A percentile compares a stretch with the other conserved stretches of the same genome.
phyloP scores from a whole-genome alignment of 2,113 vertebrate species.

The Platysternon megacephalum region DNA sequence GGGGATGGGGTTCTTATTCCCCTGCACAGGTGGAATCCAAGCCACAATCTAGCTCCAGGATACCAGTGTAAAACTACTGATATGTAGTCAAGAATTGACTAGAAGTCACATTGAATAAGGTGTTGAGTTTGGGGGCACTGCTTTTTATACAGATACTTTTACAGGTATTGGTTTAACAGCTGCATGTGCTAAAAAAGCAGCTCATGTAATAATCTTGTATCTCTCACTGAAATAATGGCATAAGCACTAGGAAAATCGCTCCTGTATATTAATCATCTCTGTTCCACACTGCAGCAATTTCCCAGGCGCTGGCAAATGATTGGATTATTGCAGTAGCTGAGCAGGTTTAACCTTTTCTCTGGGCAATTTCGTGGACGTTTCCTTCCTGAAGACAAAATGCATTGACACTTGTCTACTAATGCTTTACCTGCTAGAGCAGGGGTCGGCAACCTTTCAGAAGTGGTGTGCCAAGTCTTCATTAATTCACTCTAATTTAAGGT shows the following conservation, averaged over 20 bases:
- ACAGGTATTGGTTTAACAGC: background rate
- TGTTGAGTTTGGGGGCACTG: background rate
- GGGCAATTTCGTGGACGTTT: background rate
- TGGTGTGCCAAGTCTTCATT: too few relatives aligned
- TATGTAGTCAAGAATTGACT: background rate
- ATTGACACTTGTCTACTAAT: background rate
- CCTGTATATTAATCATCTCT: background rate
- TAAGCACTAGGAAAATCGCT: background rate
- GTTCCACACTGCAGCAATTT: background rate
- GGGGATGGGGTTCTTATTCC: background rate
- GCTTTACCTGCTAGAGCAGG: background rate
- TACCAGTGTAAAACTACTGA: background rate
- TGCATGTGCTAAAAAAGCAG: background rate
- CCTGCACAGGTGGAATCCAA: background rate
- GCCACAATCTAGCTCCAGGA: background rate
- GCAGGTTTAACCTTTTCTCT: background rate
- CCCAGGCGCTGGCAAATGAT: background rate
- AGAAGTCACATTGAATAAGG: background rate
- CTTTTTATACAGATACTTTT: background rate
- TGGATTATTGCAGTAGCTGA: background rate
- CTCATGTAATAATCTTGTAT: background rate
- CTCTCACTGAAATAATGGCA: background rate
- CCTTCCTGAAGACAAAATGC: background rate
- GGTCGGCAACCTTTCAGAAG: too few relatives aligned
- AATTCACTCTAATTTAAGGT: too few relatives aligned